A percentile compares a stretch with the other conserved stretches of the same genome.
Evolutionary conservation across 2,888 invertebrate species (phyloP).

Genomic region (Nemotelus pantherinus): DNA sequence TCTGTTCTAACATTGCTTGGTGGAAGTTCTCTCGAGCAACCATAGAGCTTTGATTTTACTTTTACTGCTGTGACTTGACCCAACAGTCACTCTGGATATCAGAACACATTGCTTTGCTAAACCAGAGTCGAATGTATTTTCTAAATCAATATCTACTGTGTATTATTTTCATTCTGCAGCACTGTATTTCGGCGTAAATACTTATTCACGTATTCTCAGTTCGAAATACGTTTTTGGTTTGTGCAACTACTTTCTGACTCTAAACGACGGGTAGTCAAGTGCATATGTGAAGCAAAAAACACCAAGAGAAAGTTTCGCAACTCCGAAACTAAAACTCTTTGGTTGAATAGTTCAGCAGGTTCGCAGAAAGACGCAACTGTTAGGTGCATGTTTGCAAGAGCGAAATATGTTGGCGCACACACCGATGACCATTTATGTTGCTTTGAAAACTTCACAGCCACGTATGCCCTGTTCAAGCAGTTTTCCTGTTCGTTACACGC

Average conservation of each 20-base stretch:
- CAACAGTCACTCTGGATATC: too few relatives aligned
- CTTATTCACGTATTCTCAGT: neutral
- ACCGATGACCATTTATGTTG: slow-evolving; percentile 13
- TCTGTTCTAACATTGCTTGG: too few relatives aligned
- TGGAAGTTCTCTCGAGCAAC: too few relatives aligned
- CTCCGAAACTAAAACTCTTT: slow-evolving; percentile 21
- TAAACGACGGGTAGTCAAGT: neutral
- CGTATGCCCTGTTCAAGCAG: slow-evolving; percentile 18
- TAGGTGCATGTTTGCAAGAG: slow-evolving; percentile 34
- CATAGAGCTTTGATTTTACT: too few relatives aligned
- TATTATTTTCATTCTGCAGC: too few relatives aligned
- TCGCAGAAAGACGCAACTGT: slow-evolving; percentile 35
- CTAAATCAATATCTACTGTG: too few relatives aligned
- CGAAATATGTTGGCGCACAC: slow-evolving; percentile 30
- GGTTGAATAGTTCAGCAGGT: slow-evolving; percentile 24
- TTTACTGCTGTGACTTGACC: too few relatives aligned
- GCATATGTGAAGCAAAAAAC: neutral
- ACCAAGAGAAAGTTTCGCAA: slow-evolving; percentile 15
- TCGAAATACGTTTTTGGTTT: slow-evolving; percentile 17
- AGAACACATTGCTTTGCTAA: too few relatives aligned
- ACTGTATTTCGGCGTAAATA: too few relatives aligned
- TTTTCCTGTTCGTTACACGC: slow-evolving; percentile 34
- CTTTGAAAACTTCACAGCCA: slow-evolving; percentile 35
- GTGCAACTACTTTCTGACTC: neutral
- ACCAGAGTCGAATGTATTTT: too few relatives aligned